Evolutionary conservation across 2,797 vertebrate genomes (phyloP), one percentile per base, ranked within the genome.

Genomic region (Tamandua tetradactyla): DNA sequence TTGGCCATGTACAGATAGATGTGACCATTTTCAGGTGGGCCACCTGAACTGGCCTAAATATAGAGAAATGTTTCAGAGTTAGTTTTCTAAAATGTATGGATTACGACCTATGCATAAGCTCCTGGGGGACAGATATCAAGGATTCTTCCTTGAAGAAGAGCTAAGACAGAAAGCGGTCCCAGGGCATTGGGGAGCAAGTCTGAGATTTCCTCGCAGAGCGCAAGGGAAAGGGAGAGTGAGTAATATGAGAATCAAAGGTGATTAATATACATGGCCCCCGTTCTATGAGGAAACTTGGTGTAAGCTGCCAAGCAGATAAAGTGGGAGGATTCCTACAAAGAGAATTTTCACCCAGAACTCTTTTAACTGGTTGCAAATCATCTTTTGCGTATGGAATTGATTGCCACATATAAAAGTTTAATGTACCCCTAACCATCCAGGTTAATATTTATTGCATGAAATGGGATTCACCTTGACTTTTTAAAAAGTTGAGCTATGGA

Each of bases 381-480:
- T 88, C 85, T 61, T 66, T 30, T 69, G 79, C 44, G 61, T 92
- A 71, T 89, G 96, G 87, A 92, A 94, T 87, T 57, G 85, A 96
- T 74, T 78, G 90, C 52, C 44, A 44, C 13, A 15, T 80, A 95
- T 96, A 72, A 96, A 96, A 97, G 88, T 95, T 97, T 95, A 96
- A 96, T 96, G 91, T 30, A 66, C 93, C 92, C 94, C 92, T 93
- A 89, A 86, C 62, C 92, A 95, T 92, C 71, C 87, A 92, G 94
- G 95, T 93, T 97, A 90, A 96, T 96, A 95, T 94, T 95, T 93
- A 96, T 96, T 94, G 92, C 94, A 90, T 85, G 90, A 79, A 89
- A 96, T 88, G 93, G 96, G 93, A 83, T 91, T 95, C 95, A 87
- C 97, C 93, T 97, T 95, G 90, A 95, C 96, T 94, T 96, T 95